Evolutionary conservation across 1,140 invertebrate genomes (phyloP).

Genomic region (Macrostomum lignano): DNA sequence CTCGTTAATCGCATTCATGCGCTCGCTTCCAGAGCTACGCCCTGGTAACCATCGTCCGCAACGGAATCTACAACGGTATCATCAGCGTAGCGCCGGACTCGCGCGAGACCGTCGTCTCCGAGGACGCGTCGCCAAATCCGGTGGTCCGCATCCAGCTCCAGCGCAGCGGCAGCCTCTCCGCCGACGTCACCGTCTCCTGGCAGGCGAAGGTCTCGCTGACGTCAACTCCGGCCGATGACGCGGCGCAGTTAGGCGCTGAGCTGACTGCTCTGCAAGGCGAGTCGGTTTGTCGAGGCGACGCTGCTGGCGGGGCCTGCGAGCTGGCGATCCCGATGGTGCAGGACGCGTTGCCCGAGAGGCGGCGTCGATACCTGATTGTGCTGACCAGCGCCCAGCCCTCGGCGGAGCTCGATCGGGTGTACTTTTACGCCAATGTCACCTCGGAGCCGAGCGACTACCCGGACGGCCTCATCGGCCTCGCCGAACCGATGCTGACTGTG

Average conservation of each 20-base stretch:
- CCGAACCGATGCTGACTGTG: too few relatives aligned
- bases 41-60: conserved; percentile 13
- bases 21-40: conserved; percentile 14
- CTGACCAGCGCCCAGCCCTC: conserved; percentile 8
- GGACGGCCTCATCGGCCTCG: conserved; percentile 15
- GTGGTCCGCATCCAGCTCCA: conserved; percentile 11
- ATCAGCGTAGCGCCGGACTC: conserved; percentile 17
- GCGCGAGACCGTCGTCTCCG: conserved; percentile 11
- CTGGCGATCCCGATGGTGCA: too few relatives aligned
- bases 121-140: conserved; percentile 11
- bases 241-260: too few relatives aligned
- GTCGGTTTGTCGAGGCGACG: too few relatives aligned
- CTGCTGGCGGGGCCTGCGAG: too few relatives aligned
- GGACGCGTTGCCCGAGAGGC: too few relatives aligned
- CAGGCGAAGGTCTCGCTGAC: too few relatives aligned
- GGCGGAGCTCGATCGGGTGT: conserved; percentile 10
- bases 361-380: conserved; percentile 1
- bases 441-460: conserved; percentile 16
- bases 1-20: background rate
- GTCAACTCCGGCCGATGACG: too few relatives aligned
- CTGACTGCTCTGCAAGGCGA: too few relatives aligned
- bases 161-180: too few relatives aligned
- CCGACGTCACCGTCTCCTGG: too few relatives aligned
- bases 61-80: conserved; percentile 18
- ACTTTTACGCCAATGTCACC: conserved; percentile 11